These are phyloP conservation scores for Neomorphus geoffroyi DNA, from an alignment of 2,797 vertebrate genomes.

Conservation along the genomic window DNA sequence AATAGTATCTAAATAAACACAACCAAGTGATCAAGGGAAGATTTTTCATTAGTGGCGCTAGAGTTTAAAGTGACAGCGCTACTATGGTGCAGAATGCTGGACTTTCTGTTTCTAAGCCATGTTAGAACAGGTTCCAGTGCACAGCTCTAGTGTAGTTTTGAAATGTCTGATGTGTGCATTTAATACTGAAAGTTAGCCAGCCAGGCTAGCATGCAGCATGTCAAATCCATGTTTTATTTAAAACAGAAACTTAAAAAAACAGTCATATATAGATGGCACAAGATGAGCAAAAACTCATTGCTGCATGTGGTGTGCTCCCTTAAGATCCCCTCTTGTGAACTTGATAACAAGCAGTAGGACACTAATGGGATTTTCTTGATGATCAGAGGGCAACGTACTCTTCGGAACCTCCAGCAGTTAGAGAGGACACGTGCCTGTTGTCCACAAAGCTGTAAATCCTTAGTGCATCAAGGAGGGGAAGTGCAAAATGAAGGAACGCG, in stretches of 20 bases:
- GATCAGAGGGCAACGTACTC: not conserved
- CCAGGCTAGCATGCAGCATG: not conserved
- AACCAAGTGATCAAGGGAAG: not conserved
- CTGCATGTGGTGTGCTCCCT: not conserved
- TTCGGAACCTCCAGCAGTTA: not conserved
- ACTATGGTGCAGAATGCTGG: not conserved
- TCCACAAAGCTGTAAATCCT: not conserved
- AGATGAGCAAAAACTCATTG: not conserved
- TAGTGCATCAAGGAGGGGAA: rapidly evolving
- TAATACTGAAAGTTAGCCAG: not conserved
- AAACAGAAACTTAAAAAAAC: not conserved
- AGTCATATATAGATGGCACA: not conserved
- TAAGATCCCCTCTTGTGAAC: not conserved
- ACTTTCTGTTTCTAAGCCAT: not conserved
- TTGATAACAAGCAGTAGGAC: not conserved
- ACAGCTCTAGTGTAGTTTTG: not conserved
- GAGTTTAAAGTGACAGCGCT: not conserved
- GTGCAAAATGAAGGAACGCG: not conserved
- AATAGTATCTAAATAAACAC: not conserved
- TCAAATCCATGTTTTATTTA: not conserved
- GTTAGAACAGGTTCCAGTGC: not conserved
- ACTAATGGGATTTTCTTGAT: not conserved
- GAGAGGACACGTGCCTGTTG: not conserved
- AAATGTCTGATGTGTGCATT: not conserved
- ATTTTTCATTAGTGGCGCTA: not conserved